phyloP scores from a whole-genome alignment of 2,888 invertebrate species.

The Tigriopus californicus region DNA sequence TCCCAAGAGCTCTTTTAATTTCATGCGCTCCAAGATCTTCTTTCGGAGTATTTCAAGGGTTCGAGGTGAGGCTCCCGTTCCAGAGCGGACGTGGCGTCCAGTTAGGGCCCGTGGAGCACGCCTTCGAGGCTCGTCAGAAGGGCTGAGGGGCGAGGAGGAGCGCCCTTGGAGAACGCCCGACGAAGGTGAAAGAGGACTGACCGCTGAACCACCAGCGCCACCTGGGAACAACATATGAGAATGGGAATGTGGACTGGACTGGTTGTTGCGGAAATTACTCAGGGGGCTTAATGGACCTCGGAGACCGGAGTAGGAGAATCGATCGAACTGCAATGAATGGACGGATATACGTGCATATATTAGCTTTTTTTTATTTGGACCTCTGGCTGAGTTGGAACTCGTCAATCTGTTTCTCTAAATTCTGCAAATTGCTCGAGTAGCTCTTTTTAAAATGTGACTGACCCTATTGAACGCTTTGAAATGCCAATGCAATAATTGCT shows the following conservation, averaged over 20 bases:
- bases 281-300: no score
- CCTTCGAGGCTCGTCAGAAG: slow-evolving; percentile 22
- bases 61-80: slow-evolving; percentile 29
- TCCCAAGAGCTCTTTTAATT: slow-evolving; percentile 15
- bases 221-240: no score
- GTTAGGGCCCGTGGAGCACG: slow-evolving; percentile 30
- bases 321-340: background rate
- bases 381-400: no score
- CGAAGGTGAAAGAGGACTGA: background rate
- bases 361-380: no score
- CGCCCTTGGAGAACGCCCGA: background rate
- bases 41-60: slow-evolving; percentile 28
- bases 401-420: no score
- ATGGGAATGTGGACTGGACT: background rate
- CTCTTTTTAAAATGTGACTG: background rate
- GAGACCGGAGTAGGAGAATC: background rate
- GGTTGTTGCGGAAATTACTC: background rate
- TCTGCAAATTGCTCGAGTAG: background rate
- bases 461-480: no score
- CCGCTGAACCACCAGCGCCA: no score
- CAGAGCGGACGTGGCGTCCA: slow-evolving; percentile 29
- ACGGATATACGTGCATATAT: background rate
- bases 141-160: background rate
- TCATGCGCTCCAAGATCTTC: slow-evolving; percentile 28
- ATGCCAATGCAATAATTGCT: no score